phyloP scores from a whole-genome alignment of 2,113 vertebrate genomes.

The Ctenomys sociabilis region DNA sequence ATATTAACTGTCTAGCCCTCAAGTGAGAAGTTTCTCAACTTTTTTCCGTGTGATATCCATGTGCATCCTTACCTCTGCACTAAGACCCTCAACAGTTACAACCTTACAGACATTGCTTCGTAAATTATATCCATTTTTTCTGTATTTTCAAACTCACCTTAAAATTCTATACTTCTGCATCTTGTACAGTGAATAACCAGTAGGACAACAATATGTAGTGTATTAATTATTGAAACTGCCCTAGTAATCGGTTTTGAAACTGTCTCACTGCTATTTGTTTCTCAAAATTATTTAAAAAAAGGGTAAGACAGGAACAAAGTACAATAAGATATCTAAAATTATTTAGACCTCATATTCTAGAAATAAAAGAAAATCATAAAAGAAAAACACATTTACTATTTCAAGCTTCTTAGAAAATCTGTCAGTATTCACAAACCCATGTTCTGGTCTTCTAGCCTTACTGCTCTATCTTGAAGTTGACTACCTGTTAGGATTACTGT shows the following conservation, averaged over 20 bases:
- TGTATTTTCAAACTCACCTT: background rate
- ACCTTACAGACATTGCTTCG: background rate
- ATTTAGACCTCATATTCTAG: conserved; percentile 42
- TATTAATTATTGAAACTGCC: too few relatives aligned
- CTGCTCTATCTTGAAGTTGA: background rate
- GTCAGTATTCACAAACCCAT: background rate
- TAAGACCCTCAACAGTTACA: background rate
- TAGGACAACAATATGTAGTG: too few relatives aligned
- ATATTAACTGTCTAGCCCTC: background rate
- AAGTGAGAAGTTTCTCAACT: background rate
- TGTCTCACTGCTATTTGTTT: too few relatives aligned
- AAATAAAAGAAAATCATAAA: conserved; percentile 64
- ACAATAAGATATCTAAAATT: conserved; percentile 27
- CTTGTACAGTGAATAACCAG: too few relatives aligned
- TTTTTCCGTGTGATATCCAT: background rate
- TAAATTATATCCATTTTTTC: background rate
- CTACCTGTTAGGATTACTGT: background rate
- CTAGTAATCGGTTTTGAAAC: too few relatives aligned
- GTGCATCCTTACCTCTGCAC: background rate
- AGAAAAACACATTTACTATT: background rate
- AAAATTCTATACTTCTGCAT: background rate
- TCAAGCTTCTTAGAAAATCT: background rate
- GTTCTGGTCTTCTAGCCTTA: background rate
- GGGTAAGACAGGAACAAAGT: conserved; percentile 51
- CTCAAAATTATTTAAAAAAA: too few relatives aligned